Conservation (phyloP, 2,888 invertebrate species). For the Cheilosia scutellata region DNA sequence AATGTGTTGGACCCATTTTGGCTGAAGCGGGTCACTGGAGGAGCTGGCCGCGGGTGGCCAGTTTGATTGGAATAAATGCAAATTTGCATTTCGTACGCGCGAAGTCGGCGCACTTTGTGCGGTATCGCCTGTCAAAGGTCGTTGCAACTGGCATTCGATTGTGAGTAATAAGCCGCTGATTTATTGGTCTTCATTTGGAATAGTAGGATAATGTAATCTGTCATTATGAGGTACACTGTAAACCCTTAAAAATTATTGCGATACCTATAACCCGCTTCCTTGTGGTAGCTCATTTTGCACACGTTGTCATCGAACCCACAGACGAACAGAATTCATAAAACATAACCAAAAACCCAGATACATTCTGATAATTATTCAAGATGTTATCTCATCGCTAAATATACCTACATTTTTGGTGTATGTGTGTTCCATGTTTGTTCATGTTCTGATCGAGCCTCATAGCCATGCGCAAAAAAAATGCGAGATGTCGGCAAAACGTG, state of each 20-base stretch:
- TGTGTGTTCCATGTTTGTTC: conserved; percentile 23
- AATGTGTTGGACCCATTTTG: conserved; percentile 50
- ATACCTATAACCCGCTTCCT: neutral
- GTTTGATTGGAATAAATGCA: conserved; percentile 53
- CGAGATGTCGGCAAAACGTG: conserved; percentile 22
- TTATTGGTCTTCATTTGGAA: conserved; percentile 52
- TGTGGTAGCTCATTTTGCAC: neutral
- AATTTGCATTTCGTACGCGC: conserved; percentile 34
- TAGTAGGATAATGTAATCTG: conserved; percentile 2
- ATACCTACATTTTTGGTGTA: conserved; percentile 24
- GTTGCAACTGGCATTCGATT: conserved; percentile 64
- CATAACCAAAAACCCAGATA: conserved; percentile 31
- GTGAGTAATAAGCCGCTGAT: conserved; percentile 55
- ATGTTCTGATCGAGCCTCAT: conserved; percentile 43
- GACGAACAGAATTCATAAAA: neutral
- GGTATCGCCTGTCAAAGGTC: conserved; percentile 70
- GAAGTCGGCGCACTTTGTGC: conserved; percentile 59
- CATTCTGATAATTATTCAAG: conserved; percentile 65
- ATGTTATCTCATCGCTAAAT: conserved; percentile 62
- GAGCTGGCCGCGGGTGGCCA: conserved; percentile 18
- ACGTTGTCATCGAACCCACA: neutral
- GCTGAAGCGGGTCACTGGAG: conserved; percentile 52
- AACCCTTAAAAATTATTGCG: neutral
- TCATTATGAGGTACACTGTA: neutral
- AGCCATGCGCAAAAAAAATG: conserved; percentile 17